A percentile compares a stretch with the other conserved stretches of the same genome.
Conservation (phyloP, 2,797 vertebrate genomes). For the Bradypus variegatus region DNA sequence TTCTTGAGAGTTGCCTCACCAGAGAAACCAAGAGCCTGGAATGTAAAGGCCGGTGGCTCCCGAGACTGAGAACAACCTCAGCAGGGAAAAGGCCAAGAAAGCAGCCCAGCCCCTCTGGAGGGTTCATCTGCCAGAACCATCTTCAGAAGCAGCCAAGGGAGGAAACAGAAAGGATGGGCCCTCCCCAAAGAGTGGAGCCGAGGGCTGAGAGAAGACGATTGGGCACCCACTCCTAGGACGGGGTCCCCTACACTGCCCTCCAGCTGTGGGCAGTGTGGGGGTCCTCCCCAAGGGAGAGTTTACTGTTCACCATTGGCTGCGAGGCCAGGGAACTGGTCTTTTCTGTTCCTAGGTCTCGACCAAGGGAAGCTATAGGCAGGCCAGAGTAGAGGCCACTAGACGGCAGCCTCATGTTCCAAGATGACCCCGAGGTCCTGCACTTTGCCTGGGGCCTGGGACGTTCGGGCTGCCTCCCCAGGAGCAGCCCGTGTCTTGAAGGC, state of each 20-base stretch:
- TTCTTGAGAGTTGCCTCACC: no score
- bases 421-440: no score
- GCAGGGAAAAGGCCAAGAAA: neutral
- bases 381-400: no score
- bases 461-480: no score
- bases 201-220: neutral
- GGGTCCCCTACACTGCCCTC: neutral
- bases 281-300: neutral
- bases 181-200: neutral
- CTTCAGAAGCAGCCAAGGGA: neutral
- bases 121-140: neutral
- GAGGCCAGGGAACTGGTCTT: no score
- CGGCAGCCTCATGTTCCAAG: no score
- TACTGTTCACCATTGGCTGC: no score
- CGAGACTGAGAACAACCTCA: no score
- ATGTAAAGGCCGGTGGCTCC: fast-evolving
- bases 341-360: no score
- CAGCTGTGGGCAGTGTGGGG: neutral
- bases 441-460: no score
- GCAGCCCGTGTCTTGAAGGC: no score
- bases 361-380: no score
- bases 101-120: neutral
- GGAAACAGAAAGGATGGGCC: fast-evolving
- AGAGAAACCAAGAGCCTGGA: neutral
- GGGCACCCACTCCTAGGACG: fast-evolving